phyloP scores from a whole-genome alignment of 2,888 invertebrate genomes.

The Hemithea aestivaria region DNA sequence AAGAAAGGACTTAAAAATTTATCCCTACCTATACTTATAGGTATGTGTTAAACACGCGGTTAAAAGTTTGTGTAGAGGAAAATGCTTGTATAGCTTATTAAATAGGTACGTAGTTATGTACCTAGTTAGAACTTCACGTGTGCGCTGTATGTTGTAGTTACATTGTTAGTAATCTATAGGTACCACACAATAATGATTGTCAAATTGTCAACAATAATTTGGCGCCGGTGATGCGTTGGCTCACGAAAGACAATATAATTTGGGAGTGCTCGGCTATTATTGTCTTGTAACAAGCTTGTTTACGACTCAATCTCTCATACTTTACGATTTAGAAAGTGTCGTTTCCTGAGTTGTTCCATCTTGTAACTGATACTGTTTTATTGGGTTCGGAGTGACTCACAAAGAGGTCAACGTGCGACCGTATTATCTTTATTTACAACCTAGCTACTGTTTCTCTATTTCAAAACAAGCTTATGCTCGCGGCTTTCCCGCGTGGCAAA shows the following conservation, averaged over 20 bases:
- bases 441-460: too few relatives aligned
- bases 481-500: too few relatives aligned
- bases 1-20: too few relatives aligned
- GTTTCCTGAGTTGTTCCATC: conserved; percentile 16
- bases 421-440: too few relatives aligned
- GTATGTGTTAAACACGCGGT: too few relatives aligned
- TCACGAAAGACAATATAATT: conserved; percentile 37
- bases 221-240: conserved; percentile 33
- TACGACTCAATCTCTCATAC: conserved; percentile 36
- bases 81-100: conserved; percentile 3
- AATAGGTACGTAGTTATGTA: background rate
- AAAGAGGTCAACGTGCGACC: conserved; percentile 6
- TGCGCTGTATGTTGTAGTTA: too few relatives aligned
- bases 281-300: conserved; percentile 42
- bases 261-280: conserved; percentile 53
- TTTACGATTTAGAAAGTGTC: conserved; percentile 31
- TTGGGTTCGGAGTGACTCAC: conserved; percentile 11
- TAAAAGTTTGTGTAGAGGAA: too few relatives aligned
- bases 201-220: conserved; percentile 31
- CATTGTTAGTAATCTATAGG: too few relatives aligned
- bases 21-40: too few relatives aligned
- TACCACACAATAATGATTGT: conserved; percentile 15
- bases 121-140: too few relatives aligned
- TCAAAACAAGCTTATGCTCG: too few relatives aligned
- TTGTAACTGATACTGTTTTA: conserved; percentile 5